phyloP scores from a whole-genome alignment of 23 tunicate genomes.

The Ascidia mentula region DNA sequence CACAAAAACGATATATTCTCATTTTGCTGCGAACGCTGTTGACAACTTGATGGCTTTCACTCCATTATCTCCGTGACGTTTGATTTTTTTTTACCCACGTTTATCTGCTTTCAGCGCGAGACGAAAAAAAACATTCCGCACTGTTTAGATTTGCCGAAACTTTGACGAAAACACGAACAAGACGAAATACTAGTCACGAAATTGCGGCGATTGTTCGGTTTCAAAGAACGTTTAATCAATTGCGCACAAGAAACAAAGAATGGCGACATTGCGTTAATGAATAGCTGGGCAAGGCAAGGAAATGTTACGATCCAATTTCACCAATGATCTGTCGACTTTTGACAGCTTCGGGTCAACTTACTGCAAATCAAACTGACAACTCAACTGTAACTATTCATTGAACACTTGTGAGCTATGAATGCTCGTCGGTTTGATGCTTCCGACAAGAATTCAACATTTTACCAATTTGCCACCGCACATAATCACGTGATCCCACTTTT shows the following conservation, averaged over 20 bases:
- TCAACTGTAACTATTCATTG: not conserved
- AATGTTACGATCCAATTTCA: not conserved
- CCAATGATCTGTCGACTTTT: not conserved
- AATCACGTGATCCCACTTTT: too few relatives aligned
- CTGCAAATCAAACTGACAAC: not conserved
- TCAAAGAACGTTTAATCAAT: conserved; percentile 1
- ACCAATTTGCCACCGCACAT: too few relatives aligned
- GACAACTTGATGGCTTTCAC: too few relatives aligned
- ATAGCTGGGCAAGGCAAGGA: not conserved
- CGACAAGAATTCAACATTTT: not conserved
- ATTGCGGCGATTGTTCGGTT: not conserved
- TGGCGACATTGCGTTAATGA: not conserved
- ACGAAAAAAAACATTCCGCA: too few relatives aligned
- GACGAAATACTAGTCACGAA: too few relatives aligned
- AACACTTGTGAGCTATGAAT: not conserved
- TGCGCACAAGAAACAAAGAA: not conserved
- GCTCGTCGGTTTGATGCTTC: not conserved
- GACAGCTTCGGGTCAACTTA: not conserved
- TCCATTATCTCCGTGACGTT: too few relatives aligned
- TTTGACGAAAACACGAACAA: too few relatives aligned
- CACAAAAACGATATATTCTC: not conserved
- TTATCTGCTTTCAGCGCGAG: too few relatives aligned
- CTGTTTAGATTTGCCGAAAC: too few relatives aligned
- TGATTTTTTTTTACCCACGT: too few relatives aligned
- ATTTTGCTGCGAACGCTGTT: too few relatives aligned